These are phyloP conservation scores for Hydriomena furcata DNA, from an alignment of 2,888 invertebrate species.

Conservation along the genomic window DNA sequence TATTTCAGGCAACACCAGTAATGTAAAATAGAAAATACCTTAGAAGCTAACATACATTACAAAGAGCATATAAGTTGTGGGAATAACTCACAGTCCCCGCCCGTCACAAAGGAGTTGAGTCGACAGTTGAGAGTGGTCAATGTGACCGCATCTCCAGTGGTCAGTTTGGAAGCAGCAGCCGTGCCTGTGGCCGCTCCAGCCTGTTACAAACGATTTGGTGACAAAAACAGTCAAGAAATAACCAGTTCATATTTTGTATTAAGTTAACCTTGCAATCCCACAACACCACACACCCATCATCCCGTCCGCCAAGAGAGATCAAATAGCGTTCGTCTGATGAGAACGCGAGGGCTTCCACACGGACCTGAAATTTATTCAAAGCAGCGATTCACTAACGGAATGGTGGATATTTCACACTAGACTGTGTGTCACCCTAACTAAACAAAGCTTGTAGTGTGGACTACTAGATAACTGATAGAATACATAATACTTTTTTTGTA, in stretches of 20 bases:
- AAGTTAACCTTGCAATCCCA: constrained; percentile 86
- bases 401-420: too few species aligned
- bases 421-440: too few species aligned
- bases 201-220: neutral
- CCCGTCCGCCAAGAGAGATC: constrained; percentile 93
- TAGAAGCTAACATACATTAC: too few species aligned
- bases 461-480: too few species aligned
- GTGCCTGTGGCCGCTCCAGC: constrained; percentile 85
- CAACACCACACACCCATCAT: constrained; percentile 94
- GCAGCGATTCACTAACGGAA: too few species aligned
- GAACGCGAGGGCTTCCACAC: constrained; percentile 93
- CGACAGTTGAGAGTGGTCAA: constrained; percentile 81
- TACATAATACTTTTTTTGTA: too few species aligned
- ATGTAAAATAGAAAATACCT: too few species aligned
- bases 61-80: too few species aligned
- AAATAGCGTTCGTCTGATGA: constrained; percentile 91
- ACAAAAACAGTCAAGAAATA: too few species aligned
- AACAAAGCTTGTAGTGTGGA: too few species aligned
- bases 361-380: constrained; percentile 72
- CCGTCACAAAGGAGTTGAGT: constrained; percentile 42
- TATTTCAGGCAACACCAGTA: too few species aligned
- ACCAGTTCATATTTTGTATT: too few species aligned
- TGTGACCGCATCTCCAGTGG: constrained; percentile 87
- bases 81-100: constrained; percentile 31
- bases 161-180: constrained; percentile 84